Evolutionary conservation across 2,113 vertebrate species (phyloP).

Genomic region (Hippocampus mohnikei): DNA sequence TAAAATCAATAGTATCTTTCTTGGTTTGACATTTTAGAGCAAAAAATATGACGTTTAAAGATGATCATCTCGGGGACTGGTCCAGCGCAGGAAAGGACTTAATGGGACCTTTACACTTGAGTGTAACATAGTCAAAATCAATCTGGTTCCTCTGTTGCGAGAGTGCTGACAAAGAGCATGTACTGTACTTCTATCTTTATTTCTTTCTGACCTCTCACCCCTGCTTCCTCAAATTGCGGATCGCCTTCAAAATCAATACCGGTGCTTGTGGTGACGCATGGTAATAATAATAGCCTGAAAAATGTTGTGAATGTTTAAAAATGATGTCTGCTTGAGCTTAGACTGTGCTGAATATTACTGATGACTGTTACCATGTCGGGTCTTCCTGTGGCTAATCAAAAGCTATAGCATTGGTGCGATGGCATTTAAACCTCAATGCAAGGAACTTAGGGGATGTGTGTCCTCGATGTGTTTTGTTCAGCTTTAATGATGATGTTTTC

Average conservation of each 20-base stretch:
- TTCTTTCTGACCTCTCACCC: constrained; percentile 1
- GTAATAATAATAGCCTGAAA: neutral
- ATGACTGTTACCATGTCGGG: neutral
- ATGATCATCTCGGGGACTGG: neutral
- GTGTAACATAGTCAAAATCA: constrained; percentile 1
- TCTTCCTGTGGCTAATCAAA: neutral
- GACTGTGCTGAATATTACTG: neutral
- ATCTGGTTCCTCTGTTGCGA: neutral
- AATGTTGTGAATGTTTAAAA: neutral
- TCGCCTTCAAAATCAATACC: neutral
- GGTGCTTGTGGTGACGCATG: neutral
- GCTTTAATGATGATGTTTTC: neutral
- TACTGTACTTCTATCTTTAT: neutral
- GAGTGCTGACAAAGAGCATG: neutral
- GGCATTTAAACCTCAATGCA: too few relatives aligned
- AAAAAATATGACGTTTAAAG: neutral
- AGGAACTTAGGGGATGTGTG: too few relatives aligned
- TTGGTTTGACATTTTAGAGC: neutral
- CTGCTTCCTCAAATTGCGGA: constrained; percentile 1
- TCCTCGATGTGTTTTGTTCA: neutral
- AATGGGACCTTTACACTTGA: neutral
- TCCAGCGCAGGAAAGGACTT: neutral
- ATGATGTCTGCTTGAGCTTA: neutral
- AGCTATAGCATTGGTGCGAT: too few relatives aligned
- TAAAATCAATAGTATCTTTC: neutral